These are phyloP conservation scores for Varecia variegata DNA, from an alignment of 2,797 vertebrate species.

Conservation along the genomic window DNA sequence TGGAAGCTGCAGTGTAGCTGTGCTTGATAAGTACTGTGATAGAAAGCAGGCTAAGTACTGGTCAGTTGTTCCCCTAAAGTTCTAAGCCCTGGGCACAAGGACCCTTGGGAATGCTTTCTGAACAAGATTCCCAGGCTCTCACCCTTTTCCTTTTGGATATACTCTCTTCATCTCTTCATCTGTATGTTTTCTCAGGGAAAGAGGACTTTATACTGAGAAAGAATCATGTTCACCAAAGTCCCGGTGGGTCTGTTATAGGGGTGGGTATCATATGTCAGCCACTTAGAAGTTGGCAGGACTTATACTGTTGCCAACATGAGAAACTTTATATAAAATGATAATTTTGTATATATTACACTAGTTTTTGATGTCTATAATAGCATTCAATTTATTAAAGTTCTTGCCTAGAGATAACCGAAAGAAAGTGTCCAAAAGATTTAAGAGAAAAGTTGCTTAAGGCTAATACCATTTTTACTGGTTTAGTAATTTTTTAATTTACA, in stretches of 20 bases:
- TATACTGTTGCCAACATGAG: not conserved
- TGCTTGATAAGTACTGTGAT: conserved; percentile 88
- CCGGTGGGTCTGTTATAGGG: not conserved
- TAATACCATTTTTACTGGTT: not conserved
- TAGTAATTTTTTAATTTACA: not conserved
- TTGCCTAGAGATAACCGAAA: not conserved
- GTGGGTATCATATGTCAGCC: not conserved
- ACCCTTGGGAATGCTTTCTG: not conserved
- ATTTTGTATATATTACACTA: not conserved
- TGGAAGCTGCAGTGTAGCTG: conserved; percentile 88
- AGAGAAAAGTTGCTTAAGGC: not conserved
- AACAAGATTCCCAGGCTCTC: not conserved
- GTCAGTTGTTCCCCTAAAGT: conserved; percentile 85
- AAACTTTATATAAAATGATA: not conserved
- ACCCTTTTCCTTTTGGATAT: not conserved
- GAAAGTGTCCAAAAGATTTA: not conserved
- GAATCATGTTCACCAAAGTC: not conserved
- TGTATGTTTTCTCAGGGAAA: not conserved
- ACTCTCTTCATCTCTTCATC: not conserved
- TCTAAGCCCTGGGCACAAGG: conserved; percentile 77
- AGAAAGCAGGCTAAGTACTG: conserved; percentile 91
- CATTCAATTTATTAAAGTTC: not conserved
- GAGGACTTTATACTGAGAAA: not conserved
- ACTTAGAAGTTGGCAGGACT: not conserved
- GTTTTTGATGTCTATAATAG: not conserved